These are phyloP conservation scores for Caenorhabditis remanei DNA, from an alignment of 1,140 invertebrate species.

Conservation along the genomic window DNA sequence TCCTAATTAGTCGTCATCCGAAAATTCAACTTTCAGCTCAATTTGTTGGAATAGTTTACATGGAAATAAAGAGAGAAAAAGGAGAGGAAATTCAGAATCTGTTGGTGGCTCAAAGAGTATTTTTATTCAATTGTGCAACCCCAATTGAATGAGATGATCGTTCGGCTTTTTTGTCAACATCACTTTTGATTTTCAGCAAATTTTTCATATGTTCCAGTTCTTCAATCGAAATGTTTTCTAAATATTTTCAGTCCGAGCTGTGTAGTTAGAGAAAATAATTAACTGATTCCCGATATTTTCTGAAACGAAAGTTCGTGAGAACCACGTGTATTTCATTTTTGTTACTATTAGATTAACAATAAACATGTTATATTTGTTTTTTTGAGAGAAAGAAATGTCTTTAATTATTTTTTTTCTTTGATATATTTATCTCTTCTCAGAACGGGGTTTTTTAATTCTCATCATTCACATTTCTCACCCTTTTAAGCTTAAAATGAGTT, in stretches of 20 bases:
- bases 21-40: neutral
- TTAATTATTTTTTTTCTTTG: neutral
- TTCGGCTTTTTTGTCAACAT: neutral
- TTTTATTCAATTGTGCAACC: neutral
- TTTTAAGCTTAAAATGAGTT: neutral
- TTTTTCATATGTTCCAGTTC: neutral
- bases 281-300: too few relatives aligned
- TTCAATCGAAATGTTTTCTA: too few relatives aligned
- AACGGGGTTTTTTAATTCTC: neutral
- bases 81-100: too few relatives aligned
- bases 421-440: neutral
- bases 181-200: neutral
- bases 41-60: neutral
- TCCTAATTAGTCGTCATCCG: constrained; percentile 36
- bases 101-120: neutral
- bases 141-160: neutral
- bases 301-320: too few relatives aligned
- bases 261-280: too few relatives aligned
- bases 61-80: neutral
- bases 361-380: too few relatives aligned
- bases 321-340: too few relatives aligned
- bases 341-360: too few relatives aligned
- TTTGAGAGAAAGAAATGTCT: too few relatives aligned
- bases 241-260: too few relatives aligned
- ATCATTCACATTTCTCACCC: neutral